These are phyloP conservation scores for Criorhina ranunculi DNA, from an alignment of 2,888 invertebrate species.

Conservation along the genomic window DNA sequence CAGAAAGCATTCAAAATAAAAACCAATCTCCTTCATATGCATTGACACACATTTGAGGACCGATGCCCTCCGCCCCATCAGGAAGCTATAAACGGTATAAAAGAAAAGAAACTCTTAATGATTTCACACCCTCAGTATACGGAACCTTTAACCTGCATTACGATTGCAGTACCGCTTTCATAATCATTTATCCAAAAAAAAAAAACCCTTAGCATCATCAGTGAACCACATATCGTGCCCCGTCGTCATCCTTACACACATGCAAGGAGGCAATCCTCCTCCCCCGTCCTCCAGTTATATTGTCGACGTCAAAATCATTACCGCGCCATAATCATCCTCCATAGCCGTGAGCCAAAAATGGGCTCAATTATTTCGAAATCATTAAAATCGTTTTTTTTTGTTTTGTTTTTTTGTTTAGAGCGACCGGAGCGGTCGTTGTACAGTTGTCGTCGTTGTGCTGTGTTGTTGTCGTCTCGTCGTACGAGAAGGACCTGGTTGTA, in stretches of 20 bases:
- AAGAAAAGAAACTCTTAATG: constrained; percentile 75
- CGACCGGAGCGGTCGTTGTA: constrained; percentile 67
- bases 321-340: constrained; percentile 77
- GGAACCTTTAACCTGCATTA: constrained; percentile 72
- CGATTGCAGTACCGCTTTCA: constrained; percentile 61
- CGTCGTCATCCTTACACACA: constrained; percentile 53
- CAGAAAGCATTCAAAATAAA: constrained; percentile 12
- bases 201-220: constrained; percentile 74
- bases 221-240: constrained; percentile 70
- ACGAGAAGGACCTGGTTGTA: constrained; percentile 40
- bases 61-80: constrained; percentile 3
- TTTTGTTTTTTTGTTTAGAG: constrained; percentile 56
- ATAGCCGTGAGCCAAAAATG: constrained; percentile 78
- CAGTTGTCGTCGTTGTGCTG: constrained; percentile 17
- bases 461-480: constrained; percentile 40
- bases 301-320: constrained; percentile 76
- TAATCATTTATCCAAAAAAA: constrained; percentile 74
- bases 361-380: constrained; percentile 79
- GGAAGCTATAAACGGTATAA: constrained; percentile 51
- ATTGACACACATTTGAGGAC: constrained; percentile 71
- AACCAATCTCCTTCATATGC: constrained; percentile 64
- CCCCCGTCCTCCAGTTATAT: constrained; percentile 21
- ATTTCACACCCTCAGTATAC: constrained; percentile 53
- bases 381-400: constrained; percentile 77
- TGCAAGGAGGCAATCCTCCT: constrained; percentile 42